Percentiles rank a stretch among this genome's conserved stretches.
phyloP scores from a whole-genome alignment of 2,888 invertebrate species.

The Polydrusus cervinus region DNA sequence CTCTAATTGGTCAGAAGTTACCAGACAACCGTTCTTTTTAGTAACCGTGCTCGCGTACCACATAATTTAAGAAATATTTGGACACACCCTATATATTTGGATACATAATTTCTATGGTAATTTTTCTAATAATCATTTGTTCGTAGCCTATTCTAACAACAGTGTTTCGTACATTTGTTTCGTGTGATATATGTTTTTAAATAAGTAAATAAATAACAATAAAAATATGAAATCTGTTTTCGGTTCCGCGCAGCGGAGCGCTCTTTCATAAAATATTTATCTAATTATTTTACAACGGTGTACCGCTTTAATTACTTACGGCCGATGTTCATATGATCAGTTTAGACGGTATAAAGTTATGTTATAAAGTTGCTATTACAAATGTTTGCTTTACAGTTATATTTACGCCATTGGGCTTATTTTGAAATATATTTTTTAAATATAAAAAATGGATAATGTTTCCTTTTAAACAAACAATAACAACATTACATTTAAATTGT shows the following conservation, averaged over 20 bases:
- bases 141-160: neutral
- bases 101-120: neutral
- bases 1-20: too few relatives aligned
- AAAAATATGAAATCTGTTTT: conserved; percentile 35
- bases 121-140: conserved; percentile 8
- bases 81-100: too few relatives aligned
- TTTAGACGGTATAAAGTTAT: conserved; percentile 4
- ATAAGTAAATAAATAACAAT: conserved; percentile 28
- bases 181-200: conserved; percentile 10
- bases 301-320: conserved; percentile 35
- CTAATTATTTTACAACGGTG: conserved; percentile 41
- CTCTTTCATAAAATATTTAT: conserved; percentile 30
- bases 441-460: neutral
- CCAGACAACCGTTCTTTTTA: too few relatives aligned
- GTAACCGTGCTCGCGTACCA: too few relatives aligned
- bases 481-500: neutral
- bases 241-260: conserved; percentile 31
- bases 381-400: conserved; percentile 12
- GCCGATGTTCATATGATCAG: conserved; percentile 24
- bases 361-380: neutral
- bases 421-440: neutral
- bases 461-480: conserved; percentile 1
- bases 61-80: too few relatives aligned
- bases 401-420: neutral
- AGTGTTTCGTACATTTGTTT: neutral